A percentile compares a stretch with the other conserved stretches of the same genome.
Conservation (phyloP, 1,140 invertebrate species). For the Apocrypta bakeri region DNA sequence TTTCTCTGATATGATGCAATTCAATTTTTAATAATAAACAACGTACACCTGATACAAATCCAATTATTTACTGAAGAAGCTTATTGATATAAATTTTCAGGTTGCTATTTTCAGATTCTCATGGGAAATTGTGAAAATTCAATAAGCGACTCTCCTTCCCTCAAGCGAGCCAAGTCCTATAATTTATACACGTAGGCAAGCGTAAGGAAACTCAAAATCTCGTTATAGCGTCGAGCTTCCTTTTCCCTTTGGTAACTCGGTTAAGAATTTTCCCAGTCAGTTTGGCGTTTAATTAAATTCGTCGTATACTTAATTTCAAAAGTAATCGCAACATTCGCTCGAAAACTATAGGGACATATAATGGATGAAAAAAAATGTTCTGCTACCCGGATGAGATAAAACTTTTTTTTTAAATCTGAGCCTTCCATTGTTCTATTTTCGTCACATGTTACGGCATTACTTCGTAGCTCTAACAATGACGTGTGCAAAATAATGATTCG, state of each 20-base stretch:
- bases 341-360: background rate
- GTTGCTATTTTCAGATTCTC: background rate
- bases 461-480: background rate
- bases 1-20: background rate
- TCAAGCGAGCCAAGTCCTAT: background rate
- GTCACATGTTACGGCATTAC: background rate
- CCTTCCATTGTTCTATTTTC: background rate
- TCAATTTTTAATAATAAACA: too few relatives aligned
- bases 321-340: slow-evolving; percentile 30
- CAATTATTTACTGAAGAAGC: background rate
- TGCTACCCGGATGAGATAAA: too few relatives aligned
- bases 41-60: too few relatives aligned
- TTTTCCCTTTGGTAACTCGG: slow-evolving; percentile 2
- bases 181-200: background rate
- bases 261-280: slow-evolving; percentile 18
- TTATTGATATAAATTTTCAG: background rate
- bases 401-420: background rate
- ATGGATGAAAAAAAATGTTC: background rate
- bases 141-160: background rate
- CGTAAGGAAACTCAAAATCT: slow-evolving; percentile 10
- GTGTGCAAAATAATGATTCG: background rate
- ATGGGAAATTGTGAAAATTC: background rate
- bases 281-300: slow-evolving; percentile 37
- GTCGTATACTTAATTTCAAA: background rate
- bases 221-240: background rate